Evolutionary conservation across 2,888 invertebrate genomes (phyloP).

Genomic region (Bembecia ichneumoniformis): DNA sequence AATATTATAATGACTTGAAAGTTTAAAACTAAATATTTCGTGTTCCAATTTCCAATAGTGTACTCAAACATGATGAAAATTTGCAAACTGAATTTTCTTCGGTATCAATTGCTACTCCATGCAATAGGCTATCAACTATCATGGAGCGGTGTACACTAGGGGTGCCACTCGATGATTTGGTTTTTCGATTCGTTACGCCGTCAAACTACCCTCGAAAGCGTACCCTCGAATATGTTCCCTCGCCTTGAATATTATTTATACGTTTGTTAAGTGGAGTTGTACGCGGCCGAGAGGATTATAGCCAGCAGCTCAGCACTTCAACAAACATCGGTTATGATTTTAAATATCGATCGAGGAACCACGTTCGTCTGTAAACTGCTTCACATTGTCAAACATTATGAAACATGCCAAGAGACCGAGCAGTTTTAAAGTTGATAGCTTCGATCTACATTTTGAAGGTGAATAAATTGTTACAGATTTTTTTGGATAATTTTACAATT

Average conservation of each 20-base stretch:
- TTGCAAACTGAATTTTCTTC: background rate
- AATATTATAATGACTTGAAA: too few species aligned
- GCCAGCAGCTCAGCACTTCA: conserved; percentile 56
- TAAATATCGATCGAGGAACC: conserved; percentile 40
- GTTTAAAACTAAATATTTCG: too few species aligned
- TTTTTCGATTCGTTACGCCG: conserved; percentile 74
- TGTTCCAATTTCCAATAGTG: too few species aligned
- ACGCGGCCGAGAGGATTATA: conserved; percentile 39
- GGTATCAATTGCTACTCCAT: conserved; percentile 29
- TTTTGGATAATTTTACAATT: too few species aligned
- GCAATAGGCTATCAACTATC: conserved; percentile 50
- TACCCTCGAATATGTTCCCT: conserved; percentile 70
- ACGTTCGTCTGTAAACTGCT: too few species aligned
- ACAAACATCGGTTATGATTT: conserved; percentile 66
- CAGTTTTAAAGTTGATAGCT: too few species aligned
- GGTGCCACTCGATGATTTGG: conserved; percentile 73
- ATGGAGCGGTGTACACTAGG: conserved; percentile 65
- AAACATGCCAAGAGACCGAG: too few species aligned
- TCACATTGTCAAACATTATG: too few species aligned
- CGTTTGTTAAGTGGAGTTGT: conserved; percentile 71
- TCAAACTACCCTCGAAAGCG: conserved; percentile 67
- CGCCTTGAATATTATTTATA: conserved; percentile 73
- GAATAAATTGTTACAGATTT: too few species aligned
- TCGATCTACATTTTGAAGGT: too few species aligned
- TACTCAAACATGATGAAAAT: background rate